A percentile compares a stretch with the other conserved stretches of the same genome.
Evolutionary conservation across 2,113 vertebrate genomes (phyloP).

Genomic region (Lichenostomus cassidix): DNA sequence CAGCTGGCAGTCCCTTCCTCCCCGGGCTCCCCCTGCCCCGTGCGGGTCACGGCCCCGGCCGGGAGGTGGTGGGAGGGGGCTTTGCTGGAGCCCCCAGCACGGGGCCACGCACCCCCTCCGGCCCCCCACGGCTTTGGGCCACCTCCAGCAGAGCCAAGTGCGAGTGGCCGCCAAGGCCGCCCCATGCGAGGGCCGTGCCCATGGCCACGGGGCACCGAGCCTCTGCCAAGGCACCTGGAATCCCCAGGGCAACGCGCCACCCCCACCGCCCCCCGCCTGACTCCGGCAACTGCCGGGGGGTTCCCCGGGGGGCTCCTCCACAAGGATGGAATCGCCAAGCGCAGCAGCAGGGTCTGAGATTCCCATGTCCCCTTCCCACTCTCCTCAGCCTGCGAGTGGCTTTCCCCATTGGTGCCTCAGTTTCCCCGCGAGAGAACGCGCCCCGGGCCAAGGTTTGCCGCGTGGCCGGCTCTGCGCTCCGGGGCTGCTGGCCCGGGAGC

Average conservation of each 20-base stretch:
- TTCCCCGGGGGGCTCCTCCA: not conserved
- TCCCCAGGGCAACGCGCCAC: not conserved
- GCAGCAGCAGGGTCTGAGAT: not conserved
- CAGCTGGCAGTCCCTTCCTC: conserved; percentile 39
- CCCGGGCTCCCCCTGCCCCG: not conserved
- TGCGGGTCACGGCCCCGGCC: fast-evolving
- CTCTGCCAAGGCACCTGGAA: not conserved
- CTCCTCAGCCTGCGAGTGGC: not conserved
- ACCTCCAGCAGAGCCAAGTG: not conserved
- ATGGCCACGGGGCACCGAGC: fast-evolving
- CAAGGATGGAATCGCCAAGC: not conserved
- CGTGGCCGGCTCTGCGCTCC: not conserved
- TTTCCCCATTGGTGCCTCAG: not conserved
- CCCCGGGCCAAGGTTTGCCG: conserved; percentile 41
- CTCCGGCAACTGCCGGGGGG: not conserved
- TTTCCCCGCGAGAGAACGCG: not conserved
- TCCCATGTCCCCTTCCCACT: fast-evolving
- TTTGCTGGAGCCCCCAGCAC: not conserved
- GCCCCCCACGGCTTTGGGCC: fast-evolving
- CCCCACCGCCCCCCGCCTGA: not conserved
- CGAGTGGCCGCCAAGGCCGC: not conserved
- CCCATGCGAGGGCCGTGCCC: not conserved
- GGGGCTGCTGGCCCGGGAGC: not conserved
- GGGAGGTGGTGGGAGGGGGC: not conserved
- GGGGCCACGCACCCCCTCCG: fast-evolving